phyloP scores from a whole-genome alignment of 2,888 invertebrate genomes.

The Pachycephus smyrnensis region DNA sequence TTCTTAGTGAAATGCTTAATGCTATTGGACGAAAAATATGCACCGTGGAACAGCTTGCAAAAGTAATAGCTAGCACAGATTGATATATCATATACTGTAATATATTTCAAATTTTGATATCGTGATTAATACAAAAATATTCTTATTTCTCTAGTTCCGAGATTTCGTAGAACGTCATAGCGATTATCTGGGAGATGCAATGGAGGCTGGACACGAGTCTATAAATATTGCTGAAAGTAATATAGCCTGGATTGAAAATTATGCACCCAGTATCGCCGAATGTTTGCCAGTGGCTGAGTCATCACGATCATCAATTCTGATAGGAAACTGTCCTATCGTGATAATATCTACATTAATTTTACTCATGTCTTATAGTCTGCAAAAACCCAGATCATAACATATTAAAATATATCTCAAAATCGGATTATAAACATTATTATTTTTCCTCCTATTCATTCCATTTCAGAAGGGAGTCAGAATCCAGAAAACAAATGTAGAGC shows the following conservation, averaged over 20 bases:
- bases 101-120: neutral
- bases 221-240: conserved; percentile 28
- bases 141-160: conserved; percentile 9
- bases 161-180: neutral
- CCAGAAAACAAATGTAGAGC: neutral
- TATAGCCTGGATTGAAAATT: conserved; percentile 41
- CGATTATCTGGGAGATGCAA: conserved; percentile 12
- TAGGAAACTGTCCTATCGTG: neutral
- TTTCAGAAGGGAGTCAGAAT: neutral
- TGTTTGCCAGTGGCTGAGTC: neutral
- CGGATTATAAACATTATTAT: neutral
- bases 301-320: neutral
- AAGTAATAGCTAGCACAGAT: conserved; percentile 32
- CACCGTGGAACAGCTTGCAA: conserved; percentile 36
- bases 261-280: conserved; percentile 3
- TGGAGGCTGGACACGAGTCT: conserved; percentile 6
- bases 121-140: conserved; percentile 20
- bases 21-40: conserved; percentile 28
- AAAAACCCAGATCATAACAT: neutral
- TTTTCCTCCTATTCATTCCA: neutral
- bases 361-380: neutral
- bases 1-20: neutral
- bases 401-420: neutral
- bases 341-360: neutral
- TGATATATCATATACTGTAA: neutral